Percentiles rank a stretch among this genome's conserved stretches.
These are phyloP conservation scores for Cairina moschata DNA, from an alignment of 2,113 vertebrate genomes.

Conservation along the genomic window DNA sequence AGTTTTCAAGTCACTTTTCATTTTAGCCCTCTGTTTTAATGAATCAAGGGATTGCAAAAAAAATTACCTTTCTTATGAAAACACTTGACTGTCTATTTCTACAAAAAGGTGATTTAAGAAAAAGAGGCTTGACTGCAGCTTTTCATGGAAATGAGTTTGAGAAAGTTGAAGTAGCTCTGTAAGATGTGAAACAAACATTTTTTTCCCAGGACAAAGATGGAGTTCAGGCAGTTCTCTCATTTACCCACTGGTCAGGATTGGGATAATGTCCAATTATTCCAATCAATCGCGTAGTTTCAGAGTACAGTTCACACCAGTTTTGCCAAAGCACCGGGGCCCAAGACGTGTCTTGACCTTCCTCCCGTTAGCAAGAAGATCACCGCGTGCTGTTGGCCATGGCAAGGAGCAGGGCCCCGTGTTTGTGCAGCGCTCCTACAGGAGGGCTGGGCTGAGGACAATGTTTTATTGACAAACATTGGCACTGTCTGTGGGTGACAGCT, in stretches of 20 bases:
- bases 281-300: too few species aligned
- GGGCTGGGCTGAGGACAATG: not conserved
- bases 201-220: not conserved
- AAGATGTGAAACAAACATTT: not conserved
- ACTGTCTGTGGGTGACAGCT: not conserved
- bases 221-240: too few species aligned
- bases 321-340: not conserved
- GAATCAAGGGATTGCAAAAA: not conserved
- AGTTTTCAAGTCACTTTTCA: not conserved
- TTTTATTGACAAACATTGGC: not conserved
- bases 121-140: not conserved
- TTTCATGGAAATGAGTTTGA: not conserved
- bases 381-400: fast-evolving
- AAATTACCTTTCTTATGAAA: not conserved
- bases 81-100: not conserved
- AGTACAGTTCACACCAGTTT: not conserved
- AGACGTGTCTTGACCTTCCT: not conserved
- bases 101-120: not conserved
- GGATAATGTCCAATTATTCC: not conserved
- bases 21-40: not conserved
- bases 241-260: too few species aligned
- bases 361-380: fast-evolving
- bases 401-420: not conserved
- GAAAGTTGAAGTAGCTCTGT: not conserved
- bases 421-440: not conserved